Conservation (phyloP, 2,797 vertebrate genomes). For the Lepilemur septentrionalis region DNA sequence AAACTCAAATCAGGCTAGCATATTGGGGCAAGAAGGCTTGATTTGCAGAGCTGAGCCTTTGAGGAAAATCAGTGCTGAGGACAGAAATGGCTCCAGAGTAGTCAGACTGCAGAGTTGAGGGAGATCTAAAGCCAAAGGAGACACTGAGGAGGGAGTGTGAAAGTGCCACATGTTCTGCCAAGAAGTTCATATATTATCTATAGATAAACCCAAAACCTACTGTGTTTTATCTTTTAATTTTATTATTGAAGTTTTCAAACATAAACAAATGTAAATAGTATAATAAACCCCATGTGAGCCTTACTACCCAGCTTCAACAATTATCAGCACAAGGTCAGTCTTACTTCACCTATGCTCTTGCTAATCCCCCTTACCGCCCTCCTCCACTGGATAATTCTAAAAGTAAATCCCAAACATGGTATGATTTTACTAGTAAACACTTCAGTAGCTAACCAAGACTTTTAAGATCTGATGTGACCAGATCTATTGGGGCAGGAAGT, state of each 20-base stretch:
- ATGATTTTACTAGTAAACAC: conserved; percentile 36
- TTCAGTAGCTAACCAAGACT: conserved; percentile 6
- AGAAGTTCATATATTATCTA: not conserved
- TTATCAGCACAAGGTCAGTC: not conserved
- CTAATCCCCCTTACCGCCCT: not conserved
- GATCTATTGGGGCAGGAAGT: not conserved
- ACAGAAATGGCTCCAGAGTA: not conserved
- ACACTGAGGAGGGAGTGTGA: not conserved
- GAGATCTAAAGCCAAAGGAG: not conserved
- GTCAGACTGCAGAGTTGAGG: not conserved
- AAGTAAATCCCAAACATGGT: conserved; percentile 1
- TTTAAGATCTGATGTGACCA: conserved; percentile 2
- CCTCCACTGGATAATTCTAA: not conserved
- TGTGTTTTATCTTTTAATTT: not conserved
- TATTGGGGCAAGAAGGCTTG: not conserved
- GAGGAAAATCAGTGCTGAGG: not conserved
- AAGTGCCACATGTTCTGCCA: not conserved
- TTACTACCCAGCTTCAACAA: not conserved
- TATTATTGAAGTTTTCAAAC: conserved; percentile 14
- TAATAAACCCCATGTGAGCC: not conserved
- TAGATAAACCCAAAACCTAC: not conserved
- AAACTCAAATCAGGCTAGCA: not conserved
- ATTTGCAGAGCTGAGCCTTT: not conserved
- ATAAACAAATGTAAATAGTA: not conserved
- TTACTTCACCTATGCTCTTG: not conserved